Conservation (phyloP, 2,888 invertebrate species). For the Kuschelorhynchus macadamiae region DNA sequence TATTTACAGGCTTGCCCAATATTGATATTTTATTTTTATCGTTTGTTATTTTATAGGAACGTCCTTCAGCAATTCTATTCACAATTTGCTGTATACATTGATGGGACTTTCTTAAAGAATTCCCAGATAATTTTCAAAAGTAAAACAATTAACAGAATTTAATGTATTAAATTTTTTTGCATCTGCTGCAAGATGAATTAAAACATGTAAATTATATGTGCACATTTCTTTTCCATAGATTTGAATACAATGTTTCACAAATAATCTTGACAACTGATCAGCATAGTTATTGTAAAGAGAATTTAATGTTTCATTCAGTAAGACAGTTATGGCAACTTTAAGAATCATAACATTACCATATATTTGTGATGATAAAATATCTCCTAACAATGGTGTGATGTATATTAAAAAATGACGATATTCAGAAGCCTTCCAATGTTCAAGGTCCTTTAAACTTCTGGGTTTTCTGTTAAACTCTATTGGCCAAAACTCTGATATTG, state of each 20-base stretch:
- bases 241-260: constrained; percentile 38
- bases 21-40: too few relatives aligned
- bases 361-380: constrained; percentile 23
- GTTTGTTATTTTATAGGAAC: too few relatives aligned
- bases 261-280: constrained; percentile 33
- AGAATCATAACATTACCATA: constrained; percentile 40
- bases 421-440: constrained; percentile 50
- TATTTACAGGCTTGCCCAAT: too few relatives aligned
- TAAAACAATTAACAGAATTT: constrained; percentile 42
- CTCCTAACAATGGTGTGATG: constrained; percentile 35
- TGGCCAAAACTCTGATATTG: constrained; percentile 29
- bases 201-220: constrained; percentile 44
- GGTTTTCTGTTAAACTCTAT: constrained; percentile 48
- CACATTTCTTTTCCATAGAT: constrained; percentile 44
- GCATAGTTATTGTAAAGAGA: constrained; percentile 47
- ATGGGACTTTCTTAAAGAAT: constrained; percentile 47
- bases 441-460: constrained; percentile 37
- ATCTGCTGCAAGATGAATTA: constrained; percentile 47
- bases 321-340: constrained; percentile 35
- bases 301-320: constrained; percentile 33
- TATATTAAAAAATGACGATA: constrained; percentile 48
- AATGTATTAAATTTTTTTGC: constrained; percentile 42
- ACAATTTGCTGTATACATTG: constrained; percentile 45
- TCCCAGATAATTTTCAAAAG: constrained; percentile 40
- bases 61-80: constrained; percentile 31